A percentile compares a stretch with the other conserved stretches of the same genome.
These are phyloP conservation scores for Atherinomorus stipes DNA, from an alignment of 2,113 vertebrate species.

Conservation along the genomic window DNA sequence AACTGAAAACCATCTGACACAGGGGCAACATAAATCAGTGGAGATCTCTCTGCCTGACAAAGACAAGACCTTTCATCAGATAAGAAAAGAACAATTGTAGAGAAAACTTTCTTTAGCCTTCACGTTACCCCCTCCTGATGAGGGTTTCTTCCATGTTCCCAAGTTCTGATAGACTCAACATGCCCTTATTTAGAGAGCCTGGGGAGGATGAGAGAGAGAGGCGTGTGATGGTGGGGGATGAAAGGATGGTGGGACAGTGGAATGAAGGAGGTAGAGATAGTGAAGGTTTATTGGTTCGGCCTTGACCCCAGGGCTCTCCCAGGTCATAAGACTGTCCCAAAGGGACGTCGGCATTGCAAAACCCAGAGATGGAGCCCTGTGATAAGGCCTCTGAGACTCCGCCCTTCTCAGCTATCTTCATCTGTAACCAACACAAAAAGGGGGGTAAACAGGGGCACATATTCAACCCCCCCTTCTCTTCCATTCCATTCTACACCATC, in stretches of 20 bases:
- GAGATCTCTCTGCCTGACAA: background rate
- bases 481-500: slow-evolving; percentile 30
- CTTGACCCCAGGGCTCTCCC: slow-evolving; percentile 62
- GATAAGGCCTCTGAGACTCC: slow-evolving; percentile 58
- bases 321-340: slow-evolving; percentile 53
- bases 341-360: slow-evolving; percentile 38
- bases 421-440: slow-evolving; percentile 20
- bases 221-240: slow-evolving; percentile 32
- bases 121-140: slow-evolving; percentile 19
- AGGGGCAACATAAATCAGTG: slow-evolving; percentile 18
- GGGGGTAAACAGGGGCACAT: slow-evolving; percentile 18
- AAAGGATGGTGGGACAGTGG: slow-evolving; percentile 13
- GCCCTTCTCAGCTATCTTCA: slow-evolving; percentile 40
- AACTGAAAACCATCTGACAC: background rate
- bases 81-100: slow-evolving; percentile 42
- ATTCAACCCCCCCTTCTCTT: background rate
- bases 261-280: slow-evolving; percentile 51
- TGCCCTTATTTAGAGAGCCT: slow-evolving; percentile 74
- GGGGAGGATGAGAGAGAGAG: slow-evolving; percentile 24
- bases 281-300: slow-evolving; percentile 70
- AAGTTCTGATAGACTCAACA: slow-evolving; percentile 72
- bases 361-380: slow-evolving; percentile 49
- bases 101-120: slow-evolving; percentile 50
- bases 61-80: slow-evolving; percentile 57
- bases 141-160: slow-evolving; percentile 40